Percentiles rank a stretch among this genome's conserved stretches.
Evolutionary conservation across 2,113 vertebrate species (phyloP).

Genomic region (Canis aureus): DNA sequence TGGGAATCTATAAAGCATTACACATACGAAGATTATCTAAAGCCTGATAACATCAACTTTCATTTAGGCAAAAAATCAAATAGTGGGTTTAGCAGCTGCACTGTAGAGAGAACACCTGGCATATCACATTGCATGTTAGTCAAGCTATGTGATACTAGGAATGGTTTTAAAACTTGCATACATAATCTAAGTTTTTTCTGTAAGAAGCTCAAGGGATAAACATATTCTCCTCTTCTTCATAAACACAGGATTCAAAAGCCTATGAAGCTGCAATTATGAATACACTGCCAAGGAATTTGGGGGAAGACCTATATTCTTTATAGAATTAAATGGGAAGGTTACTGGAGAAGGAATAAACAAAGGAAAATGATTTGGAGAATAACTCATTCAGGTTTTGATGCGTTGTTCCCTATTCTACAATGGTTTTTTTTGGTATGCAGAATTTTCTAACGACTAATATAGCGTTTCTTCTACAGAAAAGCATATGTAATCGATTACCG

Average conservation of each 20-base stretch:
- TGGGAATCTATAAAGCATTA: background rate
- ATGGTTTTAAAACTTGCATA: conserved; percentile 2
- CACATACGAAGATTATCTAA: background rate
- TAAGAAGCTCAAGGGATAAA: background rate
- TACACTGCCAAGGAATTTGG: background rate
- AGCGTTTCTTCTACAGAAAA: background rate
- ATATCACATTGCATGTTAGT: background rate
- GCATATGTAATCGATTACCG: background rate
- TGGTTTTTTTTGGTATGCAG: background rate
- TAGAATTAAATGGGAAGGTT: background rate
- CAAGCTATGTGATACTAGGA: background rate
- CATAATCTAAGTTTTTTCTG: background rate
- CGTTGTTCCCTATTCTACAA: background rate
- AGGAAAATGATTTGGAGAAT: background rate
- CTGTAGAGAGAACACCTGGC: background rate
- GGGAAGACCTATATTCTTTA: background rate
- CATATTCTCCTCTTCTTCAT: background rate
- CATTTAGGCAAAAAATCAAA: background rate
- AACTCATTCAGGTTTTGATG: background rate
- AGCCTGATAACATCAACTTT: background rate
- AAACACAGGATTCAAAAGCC: conserved; percentile 23
- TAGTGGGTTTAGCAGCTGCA: background rate
- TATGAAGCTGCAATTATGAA: background rate
- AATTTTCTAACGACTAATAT: background rate
- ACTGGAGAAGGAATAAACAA: conserved; percentile 40